Evolutionary conservation across 2,797 vertebrate genomes (phyloP).

Genomic region (Leptatherina wallacei): DNA sequence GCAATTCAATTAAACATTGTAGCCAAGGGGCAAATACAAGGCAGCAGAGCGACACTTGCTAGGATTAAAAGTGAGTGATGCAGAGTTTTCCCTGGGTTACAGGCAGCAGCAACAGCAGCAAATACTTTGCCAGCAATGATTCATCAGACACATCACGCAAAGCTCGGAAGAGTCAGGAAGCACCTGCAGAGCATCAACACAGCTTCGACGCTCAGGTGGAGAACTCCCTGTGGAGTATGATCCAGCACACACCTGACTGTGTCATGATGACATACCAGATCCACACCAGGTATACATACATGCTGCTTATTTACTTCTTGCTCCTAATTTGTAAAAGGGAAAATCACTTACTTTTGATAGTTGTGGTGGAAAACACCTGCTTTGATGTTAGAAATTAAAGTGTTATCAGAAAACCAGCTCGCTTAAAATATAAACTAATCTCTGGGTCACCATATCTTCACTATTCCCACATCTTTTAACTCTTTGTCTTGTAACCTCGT

Average conservation of each 20-base stretch:
- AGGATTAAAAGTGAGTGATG: constrained; percentile 17
- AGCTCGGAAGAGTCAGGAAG: constrained; percentile 73
- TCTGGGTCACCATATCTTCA: not conserved
- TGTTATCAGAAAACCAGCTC: too few relatives aligned
- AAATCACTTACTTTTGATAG: not conserved
- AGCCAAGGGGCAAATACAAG: not conserved
- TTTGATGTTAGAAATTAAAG: not conserved
- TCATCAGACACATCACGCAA: constrained; percentile 84
- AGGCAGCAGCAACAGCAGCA: constrained; percentile 90
- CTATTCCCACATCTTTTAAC: not conserved
- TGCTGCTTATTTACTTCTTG: not conserved
- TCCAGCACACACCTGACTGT: constrained; percentile 82
- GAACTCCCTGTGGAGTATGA: constrained; percentile 84
- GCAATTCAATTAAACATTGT: not conserved
- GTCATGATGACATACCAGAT: constrained; percentile 92
- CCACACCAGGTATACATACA: constrained; percentile 82
- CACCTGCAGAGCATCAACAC: constrained; percentile 60
- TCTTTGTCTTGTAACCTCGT: not conserved
- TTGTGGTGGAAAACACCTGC: not conserved
- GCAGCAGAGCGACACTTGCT: not conserved
- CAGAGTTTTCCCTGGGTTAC: constrained; percentile 23
- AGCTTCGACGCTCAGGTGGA: constrained; percentile 68
- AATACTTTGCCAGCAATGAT: constrained; percentile 85
- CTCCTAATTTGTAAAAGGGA: not conserved
- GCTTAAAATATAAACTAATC: not conserved